Base-by-base conservation (phyloP, 2,113 vertebrate genomes). In the Psophia crepitans region DNA sequence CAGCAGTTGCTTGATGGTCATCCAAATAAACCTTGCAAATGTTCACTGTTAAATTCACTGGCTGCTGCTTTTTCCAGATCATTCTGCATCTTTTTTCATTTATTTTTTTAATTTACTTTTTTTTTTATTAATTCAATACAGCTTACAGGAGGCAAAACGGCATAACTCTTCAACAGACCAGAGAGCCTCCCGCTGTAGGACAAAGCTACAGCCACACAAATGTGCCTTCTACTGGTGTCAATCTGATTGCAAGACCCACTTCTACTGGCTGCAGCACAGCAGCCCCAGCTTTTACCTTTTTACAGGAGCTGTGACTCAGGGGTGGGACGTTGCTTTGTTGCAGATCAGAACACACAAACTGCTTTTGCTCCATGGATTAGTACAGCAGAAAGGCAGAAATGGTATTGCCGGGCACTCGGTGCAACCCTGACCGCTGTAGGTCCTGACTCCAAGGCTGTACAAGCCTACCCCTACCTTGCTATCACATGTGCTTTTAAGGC, bases 121-220 rank as follows among this genome's bases (percentile, higher is more conserved):
- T 6, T 70, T 68, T n/a, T 37, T 30, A 58, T 39, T 66, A 7
- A 35, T 43, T 70, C 22, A 51, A 1, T 35, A 32, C 7, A 49
- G 21, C 27, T 41, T 28, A 33, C 3, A 63, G 56, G 22, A 68
- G 13, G 28, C 22, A 35, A 71, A 89, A 65, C 54, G 10, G 8
- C n/a, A 49, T 5, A 44, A 17, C 4, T 3, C 0, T 33, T 70
- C 53, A 37, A 43, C 13, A 37, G 37, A 9, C 0, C 0, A 17
- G 12, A 64, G 22, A 27, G 32, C n/a, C n/a, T n/a, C n/a, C n/a
- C n/a, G n/a, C 51, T 1, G 1, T 11, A 43, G 15, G 4, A 22
- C 14, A 41, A 26, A 24, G 46, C 21, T 84, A 8, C 30, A 73
- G 28, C 11, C 26, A 19, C 24, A 14, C 20, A 28, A 1, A 0